Percentiles rank a stretch among this genome's conserved stretches.
phyloP scores from a whole-genome alignment of 2,113 vertebrate species.

The Pionites leucogaster region DNA sequence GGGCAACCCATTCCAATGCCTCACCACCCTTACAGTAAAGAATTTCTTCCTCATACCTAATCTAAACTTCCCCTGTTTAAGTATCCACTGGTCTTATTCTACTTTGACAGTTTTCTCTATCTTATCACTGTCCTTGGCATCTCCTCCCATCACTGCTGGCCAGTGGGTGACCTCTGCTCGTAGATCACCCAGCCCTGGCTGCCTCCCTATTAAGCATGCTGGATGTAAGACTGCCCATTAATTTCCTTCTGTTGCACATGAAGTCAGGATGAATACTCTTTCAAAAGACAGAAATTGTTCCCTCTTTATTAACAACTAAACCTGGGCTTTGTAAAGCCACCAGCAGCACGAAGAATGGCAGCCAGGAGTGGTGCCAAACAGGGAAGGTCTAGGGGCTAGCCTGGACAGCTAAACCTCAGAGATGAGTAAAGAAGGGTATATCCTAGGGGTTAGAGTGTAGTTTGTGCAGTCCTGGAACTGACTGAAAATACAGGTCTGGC shows the following conservation, averaged over 20 bases:
- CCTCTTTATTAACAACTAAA: background rate
- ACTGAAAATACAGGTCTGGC: background rate
- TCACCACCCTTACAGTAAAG: too few species aligned
- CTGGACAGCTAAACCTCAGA: background rate
- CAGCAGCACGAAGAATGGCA: background rate
- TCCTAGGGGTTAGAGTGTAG: background rate
- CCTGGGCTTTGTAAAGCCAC: background rate
- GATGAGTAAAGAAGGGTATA: background rate
- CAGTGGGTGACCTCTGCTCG: background rate
- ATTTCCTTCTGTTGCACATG: background rate
- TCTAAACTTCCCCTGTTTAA: too few species aligned
- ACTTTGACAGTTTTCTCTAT: background rate
- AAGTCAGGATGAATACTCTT: background rate
- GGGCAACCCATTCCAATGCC: too few species aligned
- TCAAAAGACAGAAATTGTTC: background rate
- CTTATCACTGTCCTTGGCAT: background rate
- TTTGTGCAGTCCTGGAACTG: background rate
- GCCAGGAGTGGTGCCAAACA: background rate
- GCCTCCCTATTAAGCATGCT: too few species aligned
- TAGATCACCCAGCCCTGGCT: too few species aligned
- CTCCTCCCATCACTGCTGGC: background rate
- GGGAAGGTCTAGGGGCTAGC: background rate
- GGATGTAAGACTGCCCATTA: background rate
- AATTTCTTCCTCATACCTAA: too few species aligned
- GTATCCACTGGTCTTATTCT: background rate